Evolutionary conservation across 2,113 vertebrate species (phyloP).

Genomic region (Alligator sinensis): DNA sequence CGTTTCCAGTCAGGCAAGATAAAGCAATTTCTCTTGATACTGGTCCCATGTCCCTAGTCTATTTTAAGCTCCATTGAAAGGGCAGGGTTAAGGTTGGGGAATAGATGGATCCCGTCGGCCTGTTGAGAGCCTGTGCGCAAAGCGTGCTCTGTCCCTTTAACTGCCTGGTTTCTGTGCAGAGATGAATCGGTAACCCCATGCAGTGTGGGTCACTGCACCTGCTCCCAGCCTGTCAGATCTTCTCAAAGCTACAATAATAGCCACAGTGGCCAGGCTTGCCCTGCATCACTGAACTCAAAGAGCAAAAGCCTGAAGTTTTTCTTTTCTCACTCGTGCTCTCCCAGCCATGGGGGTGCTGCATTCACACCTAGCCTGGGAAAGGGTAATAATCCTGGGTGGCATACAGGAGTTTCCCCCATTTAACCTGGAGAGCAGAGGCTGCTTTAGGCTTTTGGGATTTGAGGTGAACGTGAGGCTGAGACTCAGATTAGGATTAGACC

Average conservation of each 20-base stretch:
- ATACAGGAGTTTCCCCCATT: fast-evolving
- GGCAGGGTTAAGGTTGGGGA: fast-evolving
- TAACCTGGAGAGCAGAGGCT: background rate
- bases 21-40: background rate
- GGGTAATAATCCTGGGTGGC: background rate
- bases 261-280: background rate
- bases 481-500: background rate
- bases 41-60: fast-evolving
- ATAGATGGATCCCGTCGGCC: background rate
- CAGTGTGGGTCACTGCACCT: background rate
- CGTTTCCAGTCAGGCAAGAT: background rate
- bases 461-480: background rate
- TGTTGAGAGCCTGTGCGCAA: background rate
- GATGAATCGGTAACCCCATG: background rate
- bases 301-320: background rate
- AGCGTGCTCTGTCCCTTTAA: background rate
- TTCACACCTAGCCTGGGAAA: background rate
- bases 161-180: background rate
- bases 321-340: background rate
- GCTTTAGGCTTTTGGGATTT: background rate
- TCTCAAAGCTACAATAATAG: background rate
- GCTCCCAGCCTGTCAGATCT: background rate
- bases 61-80: background rate
- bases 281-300: fast-evolving
- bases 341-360: background rate